Evolutionary conservation across 2,888 invertebrate species (phyloP).

Genomic region (Hirtodrosophila histrioides): DNA sequence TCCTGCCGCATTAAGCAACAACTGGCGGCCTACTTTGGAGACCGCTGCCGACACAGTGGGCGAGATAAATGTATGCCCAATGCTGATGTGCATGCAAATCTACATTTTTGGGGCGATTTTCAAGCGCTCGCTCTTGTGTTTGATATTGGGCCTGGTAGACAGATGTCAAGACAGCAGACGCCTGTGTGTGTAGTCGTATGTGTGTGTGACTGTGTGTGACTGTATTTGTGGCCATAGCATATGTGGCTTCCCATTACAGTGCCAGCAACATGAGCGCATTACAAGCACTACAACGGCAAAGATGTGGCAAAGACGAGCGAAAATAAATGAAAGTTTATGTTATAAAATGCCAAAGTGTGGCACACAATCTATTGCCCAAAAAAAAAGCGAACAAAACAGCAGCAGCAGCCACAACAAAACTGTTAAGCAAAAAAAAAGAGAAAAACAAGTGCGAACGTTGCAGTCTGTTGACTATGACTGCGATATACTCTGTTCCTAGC

Average conservation of each 20-base stretch:
- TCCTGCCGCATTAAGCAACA: slow-evolving; percentile 55
- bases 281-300: slow-evolving; percentile 55
- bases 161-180: slow-evolving; percentile 77
- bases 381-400: slow-evolving; percentile 18
- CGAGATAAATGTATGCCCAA: slow-evolving; percentile 72
- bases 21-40: slow-evolving; percentile 55
- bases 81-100: slow-evolving; percentile 80
- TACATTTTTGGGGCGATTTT: slow-evolving; percentile 62
- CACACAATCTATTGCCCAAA: slow-evolving; percentile 69
- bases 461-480: no score
- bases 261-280: slow-evolving; percentile 63
- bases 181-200: slow-evolving; percentile 7
- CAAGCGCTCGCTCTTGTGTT: slow-evolving; percentile 19
- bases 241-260: slow-evolving; percentile 53
- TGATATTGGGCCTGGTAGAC: slow-evolving; percentile 46
- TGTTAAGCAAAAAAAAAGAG: slow-evolving; percentile 13
- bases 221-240: slow-evolving; percentile 50
- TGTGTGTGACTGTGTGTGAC: slow-evolving; percentile 15
- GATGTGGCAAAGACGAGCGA: slow-evolving; percentile 57
- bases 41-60: slow-evolving; percentile 48
- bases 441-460: no score
- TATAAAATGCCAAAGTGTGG: slow-evolving; percentile 80
- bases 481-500: no score
- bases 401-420: slow-evolving; percentile 27
- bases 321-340: slow-evolving; percentile 81